Percentiles rank a stretch among this genome's conserved stretches.
These are phyloP conservation scores for Gerris lacustris DNA, from an alignment of 2,888 invertebrate species.

Conservation along the genomic window DNA sequence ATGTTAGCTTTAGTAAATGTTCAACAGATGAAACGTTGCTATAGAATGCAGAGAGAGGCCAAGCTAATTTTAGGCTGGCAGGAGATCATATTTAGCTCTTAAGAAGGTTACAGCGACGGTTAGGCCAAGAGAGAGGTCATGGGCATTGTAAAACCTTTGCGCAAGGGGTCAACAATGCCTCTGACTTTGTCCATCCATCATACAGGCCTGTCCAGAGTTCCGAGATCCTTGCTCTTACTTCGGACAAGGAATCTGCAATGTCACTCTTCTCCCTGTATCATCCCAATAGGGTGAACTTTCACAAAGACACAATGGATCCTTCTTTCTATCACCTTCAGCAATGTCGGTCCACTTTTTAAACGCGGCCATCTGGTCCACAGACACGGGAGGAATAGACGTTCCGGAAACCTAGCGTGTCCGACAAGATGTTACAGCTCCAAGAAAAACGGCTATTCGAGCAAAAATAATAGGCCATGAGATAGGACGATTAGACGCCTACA, in stretches of 20 bases:
- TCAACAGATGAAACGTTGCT: no score
- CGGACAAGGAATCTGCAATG: not conserved
- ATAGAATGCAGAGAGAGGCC: no score
- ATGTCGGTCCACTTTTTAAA: conserved; percentile 3
- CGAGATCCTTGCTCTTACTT: not conserved
- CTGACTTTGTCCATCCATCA: not conserved
- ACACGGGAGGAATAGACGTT: not conserved
- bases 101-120: not conserved
- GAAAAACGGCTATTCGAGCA: not conserved
- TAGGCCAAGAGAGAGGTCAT: not conserved
- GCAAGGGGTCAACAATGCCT: not conserved
- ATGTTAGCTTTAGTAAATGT: no score
- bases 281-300: not conserved
- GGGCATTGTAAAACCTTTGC: not conserved
- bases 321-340: not conserved
- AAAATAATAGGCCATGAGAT: not conserved
- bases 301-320: not conserved
- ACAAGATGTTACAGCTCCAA: not conserved
- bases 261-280: not conserved
- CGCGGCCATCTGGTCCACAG: not conserved
- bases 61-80: no score
- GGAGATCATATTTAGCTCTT: no score
- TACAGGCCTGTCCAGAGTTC: not conserved
- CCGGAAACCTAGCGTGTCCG: not conserved
- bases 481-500: conserved; percentile 3